Evolutionary conservation across 2,113 vertebrate species (phyloP), one percentile per base, ranked within the genome.

Genomic region (Parotia lawesii): DNA sequence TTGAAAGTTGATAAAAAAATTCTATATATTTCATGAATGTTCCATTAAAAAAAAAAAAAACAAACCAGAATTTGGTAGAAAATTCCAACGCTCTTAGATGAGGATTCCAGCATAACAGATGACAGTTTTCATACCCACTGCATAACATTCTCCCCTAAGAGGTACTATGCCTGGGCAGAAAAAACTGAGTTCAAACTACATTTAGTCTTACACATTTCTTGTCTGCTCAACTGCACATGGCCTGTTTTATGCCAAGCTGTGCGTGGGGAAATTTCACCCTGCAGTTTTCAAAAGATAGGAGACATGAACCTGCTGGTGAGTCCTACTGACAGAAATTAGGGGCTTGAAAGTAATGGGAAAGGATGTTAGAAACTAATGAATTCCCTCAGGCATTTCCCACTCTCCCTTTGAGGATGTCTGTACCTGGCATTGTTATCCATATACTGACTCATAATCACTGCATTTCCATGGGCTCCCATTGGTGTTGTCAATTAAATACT

Each of bases 401-500:
- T 72, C 45, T 80, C 29, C 50, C 48, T 87, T 62, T 66, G 35
- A 87, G 66, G 33, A 66, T n/a, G 37, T 73, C 75, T 83, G 80
- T 89, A 70, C 79, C 76, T 93, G 42, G 82, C 78, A 94, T 54
- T 80, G 37, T 93, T 94, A 78, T 51, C 58, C 71, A 79, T 27
- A 6, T 54, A 88, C 50, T 94, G 92, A 92, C 69, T 94, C 90
- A 95, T 21, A 71, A 88, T 89, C 3, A 0, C 50, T 79, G 47
- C 31, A 64, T 85, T 93, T 95, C 79, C 64, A 76, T 50, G 54
- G 61, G 54, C 18, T 90, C 38, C 71, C 74, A 35, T 62, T 58
- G 62, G 31, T 90, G 75, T 73, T 96, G 85, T 92, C 90, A 92
- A 91, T 89, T 95, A 92, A 87, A 85, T 74, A 73, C 82, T 48